These are phyloP conservation scores for Myiagra hebetior DNA, from an alignment of 2,113 vertebrate genomes.

Conservation along the genomic window DNA sequence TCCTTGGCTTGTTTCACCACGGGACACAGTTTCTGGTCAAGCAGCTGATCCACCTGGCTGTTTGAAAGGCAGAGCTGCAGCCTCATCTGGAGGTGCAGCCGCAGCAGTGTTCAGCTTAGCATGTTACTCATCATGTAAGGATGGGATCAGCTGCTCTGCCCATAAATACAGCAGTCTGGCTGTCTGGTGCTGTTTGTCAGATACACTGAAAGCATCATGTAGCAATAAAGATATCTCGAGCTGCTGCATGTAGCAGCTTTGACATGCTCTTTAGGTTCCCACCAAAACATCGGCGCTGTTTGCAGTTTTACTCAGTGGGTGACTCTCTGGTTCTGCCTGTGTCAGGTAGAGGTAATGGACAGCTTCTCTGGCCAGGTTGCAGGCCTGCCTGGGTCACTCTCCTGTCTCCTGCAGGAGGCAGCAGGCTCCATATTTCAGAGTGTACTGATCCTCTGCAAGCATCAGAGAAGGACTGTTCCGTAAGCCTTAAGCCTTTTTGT, in stretches of 20 bases:
- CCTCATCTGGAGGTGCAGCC: rapidly evolving
- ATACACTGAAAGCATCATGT: neutral
- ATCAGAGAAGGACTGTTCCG: neutral
- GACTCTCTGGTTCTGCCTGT: neutral
- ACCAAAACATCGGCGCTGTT: slow-evolving; percentile 19
- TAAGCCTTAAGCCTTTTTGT: neutral
- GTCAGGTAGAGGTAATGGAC: neutral
- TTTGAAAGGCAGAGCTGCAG: neutral
- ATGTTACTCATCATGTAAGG: slow-evolving; percentile 22
- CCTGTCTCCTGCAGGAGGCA: neutral
- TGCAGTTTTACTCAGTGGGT: neutral
- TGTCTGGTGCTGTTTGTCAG: too few species aligned
- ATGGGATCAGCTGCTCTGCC: neutral
- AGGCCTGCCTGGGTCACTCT: neutral
- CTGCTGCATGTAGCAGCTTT: neutral
- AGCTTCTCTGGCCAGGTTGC: too few species aligned
- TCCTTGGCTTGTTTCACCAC: neutral
- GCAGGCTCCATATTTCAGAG: neutral
- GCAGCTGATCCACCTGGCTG: neutral
- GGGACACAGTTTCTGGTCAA: neutral
- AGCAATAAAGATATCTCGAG: neutral
- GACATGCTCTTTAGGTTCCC: slow-evolving; percentile 3
- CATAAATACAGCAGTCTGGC: slow-evolving; percentile 65
- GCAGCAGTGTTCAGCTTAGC: neutral
- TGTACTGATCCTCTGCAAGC: neutral